These are phyloP conservation scores for Trematocara stigmaticum DNA, from an alignment of 2,113 vertebrate species.

Conservation along the genomic window DNA sequence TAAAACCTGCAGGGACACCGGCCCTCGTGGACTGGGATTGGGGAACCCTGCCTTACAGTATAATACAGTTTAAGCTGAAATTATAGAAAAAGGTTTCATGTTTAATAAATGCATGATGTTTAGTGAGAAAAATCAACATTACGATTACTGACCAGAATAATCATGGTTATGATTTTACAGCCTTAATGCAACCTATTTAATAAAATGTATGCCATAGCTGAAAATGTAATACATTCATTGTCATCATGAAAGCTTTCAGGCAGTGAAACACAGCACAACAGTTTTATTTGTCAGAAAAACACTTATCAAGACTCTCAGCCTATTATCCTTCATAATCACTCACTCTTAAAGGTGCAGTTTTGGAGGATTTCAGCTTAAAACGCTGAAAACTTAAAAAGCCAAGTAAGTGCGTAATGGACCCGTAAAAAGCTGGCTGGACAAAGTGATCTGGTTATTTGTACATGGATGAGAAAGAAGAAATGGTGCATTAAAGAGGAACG, in stretches of 20 bases:
- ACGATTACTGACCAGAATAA: background rate
- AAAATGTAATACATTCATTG: background rate
- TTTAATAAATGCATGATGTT: background rate
- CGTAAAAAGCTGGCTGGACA: background rate
- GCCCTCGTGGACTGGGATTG: no score
- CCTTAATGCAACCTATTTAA: background rate
- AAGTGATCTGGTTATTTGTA: background rate
- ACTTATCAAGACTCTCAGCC: background rate
- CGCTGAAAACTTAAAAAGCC: background rate
- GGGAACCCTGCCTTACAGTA: background rate
- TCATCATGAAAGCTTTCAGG: background rate
- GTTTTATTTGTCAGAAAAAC: background rate
- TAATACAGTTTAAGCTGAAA: background rate
- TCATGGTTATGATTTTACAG: background rate
- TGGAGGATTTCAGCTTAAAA: background rate
- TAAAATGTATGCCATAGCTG: fast-evolving
- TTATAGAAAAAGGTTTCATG: background rate
- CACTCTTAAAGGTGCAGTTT: background rate
- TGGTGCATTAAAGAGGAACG: background rate
- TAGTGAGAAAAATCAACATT: background rate
- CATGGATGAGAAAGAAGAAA: background rate
- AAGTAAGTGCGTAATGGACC: background rate
- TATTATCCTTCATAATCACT: background rate
- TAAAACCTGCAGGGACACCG: no score
- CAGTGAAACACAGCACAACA: background rate